Conservation (phyloP, 1,140 invertebrate genomes). For the Tetraneura akinire region DNA sequence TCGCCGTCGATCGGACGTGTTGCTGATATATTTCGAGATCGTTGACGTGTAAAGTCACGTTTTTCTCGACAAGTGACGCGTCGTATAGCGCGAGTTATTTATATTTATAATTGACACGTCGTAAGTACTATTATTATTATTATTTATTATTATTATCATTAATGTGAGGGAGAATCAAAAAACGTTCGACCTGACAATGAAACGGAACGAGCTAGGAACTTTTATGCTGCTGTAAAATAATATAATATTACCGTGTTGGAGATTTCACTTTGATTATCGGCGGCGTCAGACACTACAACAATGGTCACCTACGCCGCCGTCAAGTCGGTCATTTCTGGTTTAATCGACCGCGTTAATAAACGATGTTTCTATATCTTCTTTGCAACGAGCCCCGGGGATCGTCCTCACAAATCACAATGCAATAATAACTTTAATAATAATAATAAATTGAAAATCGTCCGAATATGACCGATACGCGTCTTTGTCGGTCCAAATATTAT, state of each 20-base stretch:
- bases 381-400: not conserved
- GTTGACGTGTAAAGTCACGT: no score
- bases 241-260: not conserved
- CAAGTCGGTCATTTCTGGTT: constrained; percentile 10
- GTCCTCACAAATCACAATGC: not conserved
- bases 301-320: not conserved
- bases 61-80: no score
- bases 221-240: not conserved
- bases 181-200: not conserved
- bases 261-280: constrained; percentile 42
- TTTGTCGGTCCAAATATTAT: no score
- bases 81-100: no score
- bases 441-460: not conserved
- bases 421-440: not conserved
- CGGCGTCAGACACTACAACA: not conserved
- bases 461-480: no score
- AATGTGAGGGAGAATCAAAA: not conserved
- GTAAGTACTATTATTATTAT: no score
- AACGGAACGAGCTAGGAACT: not conserved
- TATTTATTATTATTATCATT: no score
- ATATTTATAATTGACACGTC: no score
- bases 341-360: constrained; percentile 7
- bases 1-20: no score
- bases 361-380: not conserved
- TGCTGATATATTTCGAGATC: no score